Conservation (phyloP, 2,797 vertebrate species). For the Fratercula arctica region DNA sequence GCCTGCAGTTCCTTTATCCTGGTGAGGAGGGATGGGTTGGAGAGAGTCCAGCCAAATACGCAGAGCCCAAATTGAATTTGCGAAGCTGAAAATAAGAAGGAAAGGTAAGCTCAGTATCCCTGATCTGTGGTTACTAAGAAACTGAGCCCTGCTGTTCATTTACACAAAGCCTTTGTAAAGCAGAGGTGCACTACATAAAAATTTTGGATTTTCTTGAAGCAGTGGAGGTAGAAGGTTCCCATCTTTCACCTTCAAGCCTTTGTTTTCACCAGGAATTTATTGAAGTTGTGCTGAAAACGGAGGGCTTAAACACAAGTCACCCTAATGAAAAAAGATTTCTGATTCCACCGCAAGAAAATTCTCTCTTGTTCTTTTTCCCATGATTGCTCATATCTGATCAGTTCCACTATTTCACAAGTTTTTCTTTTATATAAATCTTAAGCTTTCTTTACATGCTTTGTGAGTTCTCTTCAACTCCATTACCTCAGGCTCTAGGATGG, state of each 20-base stretch:
- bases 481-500: not conserved
- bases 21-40: slow-evolving; percentile 12
- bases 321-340: not conserved
- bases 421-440: not conserved
- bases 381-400: not conserved
- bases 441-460: not conserved
- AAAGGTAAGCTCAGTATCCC: not conserved
- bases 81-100: slow-evolving; percentile 18
- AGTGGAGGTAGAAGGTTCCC: not conserved
- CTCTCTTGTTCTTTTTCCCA: not conserved
- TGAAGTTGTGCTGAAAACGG: not conserved
- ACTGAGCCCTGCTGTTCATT: not conserved
- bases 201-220: not conserved
- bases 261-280: not conserved
- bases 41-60: slow-evolving; percentile 18
- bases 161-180: not conserved
- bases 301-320: not conserved
- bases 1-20: slow-evolving; percentile 12
- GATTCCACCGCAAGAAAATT: not conserved
- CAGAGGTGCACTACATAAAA: not conserved
- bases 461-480: not conserved
- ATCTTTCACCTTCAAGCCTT: not conserved
- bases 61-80: slow-evolving; percentile 3
- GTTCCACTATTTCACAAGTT: not conserved
- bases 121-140: not conserved